Conservation (phyloP, 2,797 vertebrate genomes). For the Rhincodon typus region DNA sequence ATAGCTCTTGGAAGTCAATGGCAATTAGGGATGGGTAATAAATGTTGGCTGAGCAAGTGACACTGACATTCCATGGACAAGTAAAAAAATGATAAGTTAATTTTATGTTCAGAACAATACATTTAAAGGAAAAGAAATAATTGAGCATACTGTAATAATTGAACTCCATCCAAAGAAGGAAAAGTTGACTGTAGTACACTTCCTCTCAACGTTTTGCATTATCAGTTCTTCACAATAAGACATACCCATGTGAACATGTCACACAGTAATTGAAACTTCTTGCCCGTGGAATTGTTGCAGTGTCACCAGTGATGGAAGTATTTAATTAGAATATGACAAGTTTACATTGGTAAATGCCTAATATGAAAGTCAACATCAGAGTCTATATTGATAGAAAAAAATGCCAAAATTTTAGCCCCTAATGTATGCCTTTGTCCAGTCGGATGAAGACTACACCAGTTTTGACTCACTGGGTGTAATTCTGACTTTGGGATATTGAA, state of each 20-base stretch:
- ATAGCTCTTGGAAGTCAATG: too few relatives aligned
- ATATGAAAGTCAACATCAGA: neutral
- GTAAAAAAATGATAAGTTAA: too few relatives aligned
- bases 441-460: neutral
- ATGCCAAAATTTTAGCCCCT: neutral
- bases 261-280: neutral
- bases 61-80: too few relatives aligned
- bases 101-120: neutral
- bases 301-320: neutral
- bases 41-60: too few relatives aligned
- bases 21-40: too few relatives aligned
- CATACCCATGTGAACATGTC: neutral
- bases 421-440: neutral
- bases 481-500: neutral
- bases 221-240: neutral
- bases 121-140: neutral
- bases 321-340: neutral
- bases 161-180: neutral
- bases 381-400: neutral
- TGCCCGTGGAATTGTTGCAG: neutral
- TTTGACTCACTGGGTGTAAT: neutral
- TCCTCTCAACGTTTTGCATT: neutral
- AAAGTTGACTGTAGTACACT: neutral
- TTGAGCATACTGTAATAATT: neutral
- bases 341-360: neutral